Evolutionary conservation across 2,888 invertebrate species (phyloP), one percentile per base, ranked within the genome.

Genomic region (Ophion slaviceki): DNA sequence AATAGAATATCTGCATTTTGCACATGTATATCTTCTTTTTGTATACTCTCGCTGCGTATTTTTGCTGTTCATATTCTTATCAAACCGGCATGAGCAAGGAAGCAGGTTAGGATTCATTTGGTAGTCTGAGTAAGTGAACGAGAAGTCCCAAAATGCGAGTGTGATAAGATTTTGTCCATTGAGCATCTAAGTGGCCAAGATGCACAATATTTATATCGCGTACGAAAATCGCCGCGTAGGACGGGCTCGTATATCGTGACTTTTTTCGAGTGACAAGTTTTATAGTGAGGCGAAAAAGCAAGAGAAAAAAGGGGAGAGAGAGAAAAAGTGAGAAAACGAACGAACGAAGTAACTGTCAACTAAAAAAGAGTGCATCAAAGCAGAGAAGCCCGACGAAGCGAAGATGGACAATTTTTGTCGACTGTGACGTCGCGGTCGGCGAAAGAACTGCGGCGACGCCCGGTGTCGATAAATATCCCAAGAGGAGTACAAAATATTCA

Each of bases 381-480:
- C 61, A 74, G 57, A 80, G 77, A 86, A 86, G 80, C 84, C 86
- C 84, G 88, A 84, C 86, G 87, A 87, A 87, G 87, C 86, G 87
- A 86, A 87, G 90, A 92, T 93, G 93, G 93, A 92, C 93, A 93
- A 88, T 86, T 92, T 93, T 92, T 93, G 92, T 93, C 92, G 91
- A 90, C 91, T 92, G 90, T 91, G 86, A 92, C 92, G 92, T 93
- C 92, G 92, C 92, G 94, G 94, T 93, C 92, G 93, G 93, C 94
- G 94, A 94, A 94, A 93, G 94, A 94, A 93, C 92, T 92, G 93
- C 92, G 93, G 92, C 93, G 90, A 90, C 91, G 93, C 92, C 92
- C 92, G 92, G 92, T 91, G 91, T 92, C 91, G 82, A 86, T 86
- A 79, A 84, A 88, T 71, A 87, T 81, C 80, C 72, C 78, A 88